A percentile compares a stretch with the other conserved stretches of the same genome.
These are phyloP conservation scores for Trisateles emortualis DNA, from an alignment of 2,888 invertebrate genomes.

Conservation along the genomic window DNA sequence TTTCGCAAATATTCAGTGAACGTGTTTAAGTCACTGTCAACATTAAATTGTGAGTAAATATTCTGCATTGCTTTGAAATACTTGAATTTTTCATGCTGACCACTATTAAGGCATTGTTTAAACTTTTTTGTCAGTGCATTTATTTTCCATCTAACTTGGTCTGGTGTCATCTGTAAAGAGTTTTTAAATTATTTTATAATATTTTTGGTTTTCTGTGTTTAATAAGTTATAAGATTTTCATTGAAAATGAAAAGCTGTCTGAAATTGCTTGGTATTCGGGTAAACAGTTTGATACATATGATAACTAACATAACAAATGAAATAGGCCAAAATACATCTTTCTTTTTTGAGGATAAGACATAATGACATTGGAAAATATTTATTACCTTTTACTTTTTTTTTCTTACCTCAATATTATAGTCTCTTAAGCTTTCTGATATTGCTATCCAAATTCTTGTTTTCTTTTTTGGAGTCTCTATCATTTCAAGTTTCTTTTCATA, in stretches of 20 bases:
- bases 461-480: constrained; percentile 69
- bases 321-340: too few relatives aligned
- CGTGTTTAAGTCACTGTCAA: constrained; percentile 55
- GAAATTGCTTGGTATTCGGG: too few relatives aligned
- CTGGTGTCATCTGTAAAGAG: constrained; percentile 57
- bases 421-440: constrained; percentile 62
- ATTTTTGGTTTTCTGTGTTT: too few relatives aligned
- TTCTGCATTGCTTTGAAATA: constrained; percentile 64
- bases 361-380: too few relatives aligned
- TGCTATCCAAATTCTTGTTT: constrained; percentile 66
- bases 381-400: too few relatives aligned
- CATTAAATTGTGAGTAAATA: constrained; percentile 62
- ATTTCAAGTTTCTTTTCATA: constrained; percentile 66
- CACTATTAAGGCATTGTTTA: constrained; percentile 61
- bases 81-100: constrained; percentile 59
- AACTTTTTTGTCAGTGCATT: constrained; percentile 69
- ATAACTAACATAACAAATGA: too few relatives aligned
- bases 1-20: constrained; percentile 51
- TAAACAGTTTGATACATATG: too few relatives aligned
- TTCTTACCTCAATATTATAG: constrained; percentile 55
- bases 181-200: too few relatives aligned
- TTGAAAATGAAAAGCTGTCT: too few relatives aligned
- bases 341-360: too few relatives aligned
- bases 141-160: constrained; percentile 70
- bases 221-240: too few relatives aligned